Percentiles rank a stretch among this genome's conserved stretches.
These are phyloP conservation scores for Hippocampus mohnikei DNA, from an alignment of 2,113 vertebrate genomes.

Conservation along the genomic window DNA sequence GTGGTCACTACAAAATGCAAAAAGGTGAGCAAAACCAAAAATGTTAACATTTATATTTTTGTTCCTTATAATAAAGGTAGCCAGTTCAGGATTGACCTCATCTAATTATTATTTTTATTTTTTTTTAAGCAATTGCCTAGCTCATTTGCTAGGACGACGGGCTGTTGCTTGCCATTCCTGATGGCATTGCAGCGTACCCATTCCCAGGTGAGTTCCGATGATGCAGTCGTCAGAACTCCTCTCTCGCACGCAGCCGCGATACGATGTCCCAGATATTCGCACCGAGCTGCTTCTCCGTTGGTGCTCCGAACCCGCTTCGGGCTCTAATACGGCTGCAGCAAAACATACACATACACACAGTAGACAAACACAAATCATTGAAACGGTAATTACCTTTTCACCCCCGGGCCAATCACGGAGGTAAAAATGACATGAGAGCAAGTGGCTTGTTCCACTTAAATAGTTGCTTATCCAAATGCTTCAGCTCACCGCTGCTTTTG, in stretches of 20 bases:
- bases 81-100: not conserved
- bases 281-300: conserved; percentile 83
- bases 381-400: not conserved
- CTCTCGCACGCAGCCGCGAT: conserved; percentile 71
- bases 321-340: conserved; percentile 64
- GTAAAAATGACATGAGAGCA: not conserved
- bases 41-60: not conserved
- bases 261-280: conserved; percentile 77
- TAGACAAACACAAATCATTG: no score
- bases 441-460: not conserved
- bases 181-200: conserved; percentile 61
- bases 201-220: conserved; percentile 79
- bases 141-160: not conserved
- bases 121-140: no score
- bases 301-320: conserved; percentile 66
- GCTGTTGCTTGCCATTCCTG: no score
- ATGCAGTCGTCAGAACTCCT: conserved; percentile 79
- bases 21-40: not conserved
- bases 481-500: conserved; percentile 66
- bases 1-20: no score
- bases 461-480: not conserved
- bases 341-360: not conserved
- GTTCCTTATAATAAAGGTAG: no score
- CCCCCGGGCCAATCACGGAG: no score
- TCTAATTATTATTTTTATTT: no score